Percentiles rank a stretch among this genome's conserved stretches.
Evolutionary conservation across 2,113 vertebrate genomes (phyloP).

Genomic region (Benitochromis conjunctus): DNA sequence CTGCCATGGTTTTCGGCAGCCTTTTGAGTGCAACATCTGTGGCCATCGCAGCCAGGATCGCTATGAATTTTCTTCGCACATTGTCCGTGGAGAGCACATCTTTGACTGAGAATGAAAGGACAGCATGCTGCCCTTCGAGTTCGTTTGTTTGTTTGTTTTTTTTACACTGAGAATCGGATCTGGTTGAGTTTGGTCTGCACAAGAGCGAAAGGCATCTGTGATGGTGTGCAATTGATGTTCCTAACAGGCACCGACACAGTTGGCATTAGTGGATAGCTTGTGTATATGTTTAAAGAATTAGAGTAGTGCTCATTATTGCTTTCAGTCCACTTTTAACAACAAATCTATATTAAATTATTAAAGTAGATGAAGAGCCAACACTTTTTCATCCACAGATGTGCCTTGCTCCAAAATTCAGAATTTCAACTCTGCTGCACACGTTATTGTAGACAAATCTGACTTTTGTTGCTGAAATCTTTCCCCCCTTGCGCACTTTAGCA

Average conservation of each 20-base stretch:
- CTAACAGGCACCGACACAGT: neutral
- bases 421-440: conserved; percentile 39
- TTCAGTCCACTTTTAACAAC: conserved; percentile 36
- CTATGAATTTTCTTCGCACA: conserved; percentile 98
- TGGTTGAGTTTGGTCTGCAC: conserved; percentile 71
- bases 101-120: conserved; percentile 72
- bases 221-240: neutral
- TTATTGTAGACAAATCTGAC: conserved; percentile 16
- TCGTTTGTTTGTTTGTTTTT: neutral
- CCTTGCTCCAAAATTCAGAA: conserved; percentile 61
- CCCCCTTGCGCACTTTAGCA: conserved; percentile 49
- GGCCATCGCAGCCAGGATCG: conserved; percentile 96
- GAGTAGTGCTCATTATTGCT: neutral
- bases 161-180: conserved; percentile 31
- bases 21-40: conserved; percentile 98
- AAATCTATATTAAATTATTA: conserved; percentile 16
- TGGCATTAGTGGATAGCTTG: neutral
- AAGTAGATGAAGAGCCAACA: conserved; percentile 34
- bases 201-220: neutral
- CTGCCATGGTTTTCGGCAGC: conserved; percentile 97
- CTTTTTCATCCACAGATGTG: conserved; percentile 55
- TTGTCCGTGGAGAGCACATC: conserved; percentile 93
- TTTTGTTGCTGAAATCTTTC: conserved; percentile 11
- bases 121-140: neutral
- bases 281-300: neutral